Percentiles rank a stretch among this genome's conserved stretches.
phyloP scores from a whole-genome alignment of 2,797 vertebrate species.

The Alosa sapidissima region DNA sequence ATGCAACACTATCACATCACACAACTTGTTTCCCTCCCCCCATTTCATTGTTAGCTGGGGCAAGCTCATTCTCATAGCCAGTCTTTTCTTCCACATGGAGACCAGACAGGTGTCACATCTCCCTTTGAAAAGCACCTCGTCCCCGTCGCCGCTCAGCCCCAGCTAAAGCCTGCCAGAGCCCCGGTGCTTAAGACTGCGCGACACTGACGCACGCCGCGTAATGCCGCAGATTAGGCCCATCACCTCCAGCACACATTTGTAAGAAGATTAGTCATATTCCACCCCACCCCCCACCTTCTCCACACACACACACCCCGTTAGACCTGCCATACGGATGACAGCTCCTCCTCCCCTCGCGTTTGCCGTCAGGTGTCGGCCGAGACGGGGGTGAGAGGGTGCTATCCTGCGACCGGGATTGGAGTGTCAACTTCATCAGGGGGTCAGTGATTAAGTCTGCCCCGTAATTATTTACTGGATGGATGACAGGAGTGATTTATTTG shows the following conservation, averaged over 20 bases:
- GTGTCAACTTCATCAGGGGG: conserved; percentile 12
- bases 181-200: conserved; percentile 38
- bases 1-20: not conserved
- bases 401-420: not conserved
- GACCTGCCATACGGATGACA: not conserved
- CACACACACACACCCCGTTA: not conserved
- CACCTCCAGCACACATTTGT: conserved; percentile 41
- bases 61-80: not conserved
- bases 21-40: not conserved
- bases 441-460: conserved; percentile 19
- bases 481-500: conserved; percentile 21
- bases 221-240: conserved; percentile 47
- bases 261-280: conserved; percentile 47
- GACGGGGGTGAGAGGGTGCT: not conserved
- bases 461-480: conserved; percentile 36
- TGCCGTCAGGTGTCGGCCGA: not conserved
- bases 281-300: not conserved
- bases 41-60: not conserved
- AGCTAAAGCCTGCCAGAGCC: conserved; percentile 30
- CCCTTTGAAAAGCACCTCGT: conserved; percentile 19
- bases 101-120: conserved; percentile 33
- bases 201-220: conserved; percentile 39
- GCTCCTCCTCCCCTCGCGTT: not conserved
- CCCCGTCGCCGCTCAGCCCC: conserved; percentile 30
- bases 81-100: not conserved